Conservation (phyloP, 2,113 vertebrate genomes). For the Takifugu bimaculatus region DNA sequence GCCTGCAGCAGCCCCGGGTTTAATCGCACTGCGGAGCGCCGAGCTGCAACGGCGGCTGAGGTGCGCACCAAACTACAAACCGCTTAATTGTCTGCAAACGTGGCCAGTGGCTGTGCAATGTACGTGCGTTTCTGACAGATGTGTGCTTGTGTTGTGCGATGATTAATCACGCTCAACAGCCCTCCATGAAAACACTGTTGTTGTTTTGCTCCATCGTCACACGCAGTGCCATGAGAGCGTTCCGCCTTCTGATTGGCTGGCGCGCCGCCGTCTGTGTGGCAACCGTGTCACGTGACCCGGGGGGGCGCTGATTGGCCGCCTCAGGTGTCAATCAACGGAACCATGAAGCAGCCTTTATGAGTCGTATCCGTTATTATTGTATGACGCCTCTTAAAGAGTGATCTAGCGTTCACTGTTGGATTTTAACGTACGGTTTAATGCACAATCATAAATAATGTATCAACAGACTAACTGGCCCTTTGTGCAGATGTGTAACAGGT, state of each 20-base stretch:
- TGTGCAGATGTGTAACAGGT: no score
- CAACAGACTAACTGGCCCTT: no score
- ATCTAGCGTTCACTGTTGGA: no score
- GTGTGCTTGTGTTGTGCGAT: background rate
- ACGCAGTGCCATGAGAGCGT: slow-evolving; percentile 53
- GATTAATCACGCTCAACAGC: slow-evolving; percentile 11
- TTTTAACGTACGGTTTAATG: no score
- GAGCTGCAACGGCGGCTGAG: slow-evolving; percentile 17
- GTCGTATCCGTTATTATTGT: no score
- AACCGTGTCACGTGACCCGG: slow-evolving; percentile 58
- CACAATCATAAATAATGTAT: no score
- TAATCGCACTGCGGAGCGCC: slow-evolving; percentile 62
- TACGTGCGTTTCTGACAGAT: background rate
- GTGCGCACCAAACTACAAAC: background rate
- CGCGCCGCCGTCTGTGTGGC: slow-evolving; percentile 49
- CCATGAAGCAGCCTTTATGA: background rate
- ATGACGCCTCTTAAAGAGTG: no score
- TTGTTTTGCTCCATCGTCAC: slow-evolving; percentile 67
- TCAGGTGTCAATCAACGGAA: slow-evolving; percentile 41
- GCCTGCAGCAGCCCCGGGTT: slow-evolving; percentile 28
- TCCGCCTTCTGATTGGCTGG: slow-evolving; percentile 50
- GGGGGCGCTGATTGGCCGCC: slow-evolving; percentile 40
- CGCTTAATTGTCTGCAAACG: slow-evolving; percentile 2
- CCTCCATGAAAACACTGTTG: slow-evolving; percentile 50
- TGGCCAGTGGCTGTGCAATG: no score